Evolutionary conservation across 1,140 invertebrate species (phyloP).

Genomic region (Bombus pascuorum): DNA sequence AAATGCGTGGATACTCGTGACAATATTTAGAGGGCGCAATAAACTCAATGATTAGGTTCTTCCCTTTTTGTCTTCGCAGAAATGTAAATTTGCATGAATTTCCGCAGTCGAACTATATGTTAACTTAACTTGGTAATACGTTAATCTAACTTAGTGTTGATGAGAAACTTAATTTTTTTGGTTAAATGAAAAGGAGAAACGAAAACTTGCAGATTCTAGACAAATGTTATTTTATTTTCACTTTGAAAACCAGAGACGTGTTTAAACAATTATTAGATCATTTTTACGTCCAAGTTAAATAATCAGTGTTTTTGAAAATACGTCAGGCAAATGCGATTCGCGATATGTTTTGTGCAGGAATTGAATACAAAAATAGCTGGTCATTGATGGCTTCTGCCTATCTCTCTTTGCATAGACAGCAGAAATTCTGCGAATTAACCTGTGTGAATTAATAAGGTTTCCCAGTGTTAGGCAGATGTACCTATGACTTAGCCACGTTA

Average conservation of each 20-base stretch:
- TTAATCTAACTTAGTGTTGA: too few relatives aligned
- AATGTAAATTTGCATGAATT: too few relatives aligned
- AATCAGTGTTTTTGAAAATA: background rate
- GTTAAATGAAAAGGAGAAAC: background rate
- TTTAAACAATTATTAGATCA: background rate
- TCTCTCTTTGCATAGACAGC: conserved; percentile 19
- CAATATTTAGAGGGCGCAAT: too few relatives aligned
- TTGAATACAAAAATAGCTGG: background rate
- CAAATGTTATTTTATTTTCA: background rate
- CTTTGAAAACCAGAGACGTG: background rate
- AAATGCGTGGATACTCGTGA: too few relatives aligned
- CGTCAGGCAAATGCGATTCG: background rate
- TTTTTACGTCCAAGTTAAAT: too few relatives aligned
- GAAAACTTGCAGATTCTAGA: background rate
- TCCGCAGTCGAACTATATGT: too few relatives aligned
- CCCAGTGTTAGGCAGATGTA: background rate
- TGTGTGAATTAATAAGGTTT: conserved; percentile 18
- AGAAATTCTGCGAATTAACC: conserved; percentile 2
- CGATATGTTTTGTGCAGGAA: background rate
- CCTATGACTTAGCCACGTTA: background rate
- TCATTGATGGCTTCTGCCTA: conserved; percentile 10
- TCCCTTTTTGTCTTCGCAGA: too few relatives aligned
- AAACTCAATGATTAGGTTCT: too few relatives aligned
- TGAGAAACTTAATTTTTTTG: too few relatives aligned
- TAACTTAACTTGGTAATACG: too few relatives aligned